These are phyloP conservation scores for Desoria tigrina DNA, from an alignment of 2,888 invertebrate genomes.

Conservation along the genomic window DNA sequence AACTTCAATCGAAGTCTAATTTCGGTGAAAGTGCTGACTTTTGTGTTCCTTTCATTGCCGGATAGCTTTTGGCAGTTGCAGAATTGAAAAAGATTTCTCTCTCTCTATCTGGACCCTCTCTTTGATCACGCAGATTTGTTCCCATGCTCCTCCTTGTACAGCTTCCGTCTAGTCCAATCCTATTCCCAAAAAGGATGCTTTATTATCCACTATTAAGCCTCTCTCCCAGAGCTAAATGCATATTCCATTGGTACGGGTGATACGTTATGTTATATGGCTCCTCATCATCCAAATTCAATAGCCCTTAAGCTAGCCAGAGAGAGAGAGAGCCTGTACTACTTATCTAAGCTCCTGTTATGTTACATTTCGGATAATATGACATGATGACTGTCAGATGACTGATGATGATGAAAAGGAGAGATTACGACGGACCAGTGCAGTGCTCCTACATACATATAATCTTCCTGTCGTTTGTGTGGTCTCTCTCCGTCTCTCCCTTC, in stretches of 20 bases:
- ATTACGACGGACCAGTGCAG: slow-evolving; percentile 21
- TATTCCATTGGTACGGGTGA: not conserved
- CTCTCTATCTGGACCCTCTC: slow-evolving; percentile 37
- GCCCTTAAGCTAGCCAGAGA: not conserved
- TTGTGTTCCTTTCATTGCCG: slow-evolving; percentile 51
- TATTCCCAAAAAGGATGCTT: slow-evolving; percentile 1
- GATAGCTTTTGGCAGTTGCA: slow-evolving; percentile 54
- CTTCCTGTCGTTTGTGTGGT: slow-evolving; percentile 43
- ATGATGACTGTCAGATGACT: slow-evolving; percentile 2
- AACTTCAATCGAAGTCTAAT: slow-evolving; percentile 54
- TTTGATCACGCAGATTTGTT: slow-evolving; percentile 51
- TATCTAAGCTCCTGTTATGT: slow-evolving; percentile 13
- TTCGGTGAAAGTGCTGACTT: slow-evolving; percentile 53
- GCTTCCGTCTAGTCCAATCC: slow-evolving; percentile 9
- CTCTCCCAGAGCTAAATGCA: slow-evolving; percentile 8
- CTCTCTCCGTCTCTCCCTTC: slow-evolving; percentile 42
- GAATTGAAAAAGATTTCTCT: slow-evolving; percentile 50
- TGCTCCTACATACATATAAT: slow-evolving; percentile 26
- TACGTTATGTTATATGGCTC: not conserved
- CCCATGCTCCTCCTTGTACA: slow-evolving; percentile 10
- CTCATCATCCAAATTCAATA: not conserved
- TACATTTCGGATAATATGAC: not conserved
- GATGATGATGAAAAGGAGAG: slow-evolving; percentile 34
- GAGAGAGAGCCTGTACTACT: too few species aligned
- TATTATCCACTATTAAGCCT: slow-evolving; percentile 2